Base-by-base conservation (phyloP, 2,797 vertebrate genomes). In the Coreius guichenoti region DNA sequence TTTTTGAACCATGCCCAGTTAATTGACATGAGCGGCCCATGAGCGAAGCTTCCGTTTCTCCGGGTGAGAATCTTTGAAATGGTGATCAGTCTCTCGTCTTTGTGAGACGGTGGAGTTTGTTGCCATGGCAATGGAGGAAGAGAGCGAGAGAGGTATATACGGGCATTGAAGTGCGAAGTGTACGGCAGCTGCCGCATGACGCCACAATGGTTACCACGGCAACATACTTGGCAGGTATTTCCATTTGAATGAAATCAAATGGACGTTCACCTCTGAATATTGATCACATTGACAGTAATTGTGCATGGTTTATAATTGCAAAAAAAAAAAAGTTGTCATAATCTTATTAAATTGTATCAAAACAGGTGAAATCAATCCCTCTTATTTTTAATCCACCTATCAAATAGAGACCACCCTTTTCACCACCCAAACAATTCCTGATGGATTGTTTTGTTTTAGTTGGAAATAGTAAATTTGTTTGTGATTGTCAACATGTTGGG, bases 131-230 rank as follows among this genome's bases (percentile, higher is more conserved):
- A 88, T 63, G 39, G 49, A 86, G 70, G 82, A 80, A 80, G 43
- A 80, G 58, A 47, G 39, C 6, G 17, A 75, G 83, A 61, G 29
- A 61, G 76, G 49, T 33, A 58, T 74, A 31, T 65, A 82, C 16
- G 26, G 73, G 86, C 70, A 88, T 43, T 86, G 85, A 89, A 86
- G 84, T 82, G 81, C 58, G 17, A 89, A 81, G 82, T 80, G 83
- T 68, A 67, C 54, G 80, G 39, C 85, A 88, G 88, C 87, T 90
- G 85, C 68, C 74, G 72, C 73, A 80, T 84, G 87, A 90, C 14
- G 80, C 88, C 77, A 81, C 54, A 58, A 16, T 31, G 4, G 82
- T 88, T 77, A 45, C 87, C 87, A 87, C 1, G 36, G 89, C 79
- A 87, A 89, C 86, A 47, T 56, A 65, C 86, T 80, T 51, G 56